A percentile compares a stretch with the other conserved stretches of the same genome.
These are phyloP conservation scores for Scartelaos histophorus DNA, from an alignment of 2,113 vertebrate species.

Conservation along the genomic window DNA sequence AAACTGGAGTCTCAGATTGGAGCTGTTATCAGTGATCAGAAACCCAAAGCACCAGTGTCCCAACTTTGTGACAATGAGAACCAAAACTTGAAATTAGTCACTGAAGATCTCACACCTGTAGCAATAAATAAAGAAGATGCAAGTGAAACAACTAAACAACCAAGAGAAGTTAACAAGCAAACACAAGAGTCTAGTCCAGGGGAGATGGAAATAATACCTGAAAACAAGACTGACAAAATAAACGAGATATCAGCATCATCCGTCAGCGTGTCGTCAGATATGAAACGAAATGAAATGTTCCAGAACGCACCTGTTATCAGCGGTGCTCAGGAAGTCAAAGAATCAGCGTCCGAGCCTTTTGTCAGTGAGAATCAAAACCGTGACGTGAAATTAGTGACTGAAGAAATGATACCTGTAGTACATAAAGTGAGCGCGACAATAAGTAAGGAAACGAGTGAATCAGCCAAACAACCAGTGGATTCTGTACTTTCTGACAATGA, in stretches of 20 bases:
- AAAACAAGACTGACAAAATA: too few relatives aligned
- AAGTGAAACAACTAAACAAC: neutral
- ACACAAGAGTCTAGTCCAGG: neutral
- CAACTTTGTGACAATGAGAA: neutral
- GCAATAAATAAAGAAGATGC: neutral
- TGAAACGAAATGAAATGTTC: neutral
- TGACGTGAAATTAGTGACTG: neutral
- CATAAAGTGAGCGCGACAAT: neutral
- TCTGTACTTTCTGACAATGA: neutral
- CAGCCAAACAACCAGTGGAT: neutral
- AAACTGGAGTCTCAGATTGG: neutral
- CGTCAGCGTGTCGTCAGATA: too few relatives aligned
- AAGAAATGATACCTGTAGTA: neutral
- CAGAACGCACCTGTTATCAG: constrained; percentile 7
- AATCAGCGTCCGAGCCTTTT: neutral
- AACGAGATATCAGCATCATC: too few relatives aligned
- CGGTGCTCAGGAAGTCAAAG: constrained; percentile 16
- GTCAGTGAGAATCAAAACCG: constrained; percentile 10
- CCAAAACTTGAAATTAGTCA: constrained; percentile 7
- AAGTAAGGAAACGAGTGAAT: neutral
- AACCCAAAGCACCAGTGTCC: constrained; percentile 12
- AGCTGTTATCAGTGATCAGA: constrained; percentile 15
- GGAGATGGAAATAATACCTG: too few relatives aligned
- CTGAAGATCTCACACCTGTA: neutral
- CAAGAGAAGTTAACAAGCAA: neutral